Evolutionary conservation across 2,797 vertebrate species (phyloP).

Genomic region (Coregonus suidteri): DNA sequence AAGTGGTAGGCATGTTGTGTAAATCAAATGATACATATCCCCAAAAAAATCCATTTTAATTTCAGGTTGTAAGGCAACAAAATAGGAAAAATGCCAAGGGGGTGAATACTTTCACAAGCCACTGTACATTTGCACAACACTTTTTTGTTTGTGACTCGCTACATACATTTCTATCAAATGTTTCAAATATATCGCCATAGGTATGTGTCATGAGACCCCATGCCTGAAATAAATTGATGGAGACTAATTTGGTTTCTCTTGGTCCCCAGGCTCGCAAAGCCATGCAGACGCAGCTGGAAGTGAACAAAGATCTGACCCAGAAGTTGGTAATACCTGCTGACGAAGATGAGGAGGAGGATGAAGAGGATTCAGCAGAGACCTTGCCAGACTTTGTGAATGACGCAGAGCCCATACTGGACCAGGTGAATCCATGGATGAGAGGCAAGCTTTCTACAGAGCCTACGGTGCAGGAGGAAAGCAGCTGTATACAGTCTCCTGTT

Average conservation of each 20-base stretch:
- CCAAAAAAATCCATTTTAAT: too few species aligned
- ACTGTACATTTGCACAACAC: background rate
- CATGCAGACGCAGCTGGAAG: conserved; percentile 91
- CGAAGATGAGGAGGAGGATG: conserved; percentile 63
- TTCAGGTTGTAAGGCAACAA: too few species aligned
- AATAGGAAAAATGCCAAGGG: too few species aligned
- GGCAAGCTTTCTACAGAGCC: conserved; percentile 68
- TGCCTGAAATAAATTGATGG: too few species aligned
- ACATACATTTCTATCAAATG: background rate
- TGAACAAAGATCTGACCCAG: conserved; percentile 86
- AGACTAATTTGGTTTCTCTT: background rate
- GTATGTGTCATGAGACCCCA: too few species aligned
- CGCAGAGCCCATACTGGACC: conserved; percentile 37
- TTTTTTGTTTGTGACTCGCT: background rate
- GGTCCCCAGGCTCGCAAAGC: conserved; percentile 83
- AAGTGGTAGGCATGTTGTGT: too few species aligned
- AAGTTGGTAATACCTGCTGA: conserved; percentile 73
- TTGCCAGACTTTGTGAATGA: conserved; percentile 64
- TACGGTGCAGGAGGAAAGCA: conserved; percentile 33
- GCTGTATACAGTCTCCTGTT: background rate
- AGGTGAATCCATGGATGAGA: conserved; percentile 89
- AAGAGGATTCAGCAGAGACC: conserved; percentile 27
- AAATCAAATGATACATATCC: too few species aligned
- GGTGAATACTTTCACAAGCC: too few species aligned
- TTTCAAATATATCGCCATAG: too few species aligned